Conservation (phyloP, 2,888 invertebrate genomes). For the Catonia carolina region DNA sequence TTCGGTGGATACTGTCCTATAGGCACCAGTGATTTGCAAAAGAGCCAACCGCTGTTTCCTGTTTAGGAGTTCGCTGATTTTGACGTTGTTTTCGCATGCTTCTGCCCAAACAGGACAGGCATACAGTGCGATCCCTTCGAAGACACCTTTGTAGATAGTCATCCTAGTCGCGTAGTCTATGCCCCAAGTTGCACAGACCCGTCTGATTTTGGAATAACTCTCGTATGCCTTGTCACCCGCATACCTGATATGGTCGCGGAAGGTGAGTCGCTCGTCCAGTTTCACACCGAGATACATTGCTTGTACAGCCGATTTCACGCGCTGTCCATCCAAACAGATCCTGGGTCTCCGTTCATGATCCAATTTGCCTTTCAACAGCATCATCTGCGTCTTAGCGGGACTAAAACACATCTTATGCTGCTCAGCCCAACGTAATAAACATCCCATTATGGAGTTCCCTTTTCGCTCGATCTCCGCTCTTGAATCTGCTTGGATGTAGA, state of each 20-base stretch:
- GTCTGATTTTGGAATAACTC: no score
- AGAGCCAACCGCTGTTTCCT: no score
- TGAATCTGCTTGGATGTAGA: slow-evolving; percentile 9
- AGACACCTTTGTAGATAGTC: no score
- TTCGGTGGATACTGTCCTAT: no score
- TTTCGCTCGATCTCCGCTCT: neutral
- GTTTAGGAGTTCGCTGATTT: no score
- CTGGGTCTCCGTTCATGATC: neutral
- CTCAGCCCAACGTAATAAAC: neutral
- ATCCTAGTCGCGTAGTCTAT: no score
- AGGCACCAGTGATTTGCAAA: no score
- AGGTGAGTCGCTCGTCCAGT: neutral
- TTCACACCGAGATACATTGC: neutral
- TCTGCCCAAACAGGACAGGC: no score
- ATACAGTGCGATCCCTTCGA: no score
- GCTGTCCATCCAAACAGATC: neutral
- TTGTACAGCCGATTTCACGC: neutral
- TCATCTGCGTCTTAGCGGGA: neutral
- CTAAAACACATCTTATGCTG: neutral
- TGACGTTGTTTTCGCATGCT: no score
- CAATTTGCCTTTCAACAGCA: neutral
- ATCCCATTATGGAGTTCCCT: neutral
- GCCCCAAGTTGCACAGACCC: no score
- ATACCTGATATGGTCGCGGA: neutral
- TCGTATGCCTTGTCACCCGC: neutral